phyloP scores from a whole-genome alignment of 1,140 invertebrate genomes.

The Bombus waltoni region DNA sequence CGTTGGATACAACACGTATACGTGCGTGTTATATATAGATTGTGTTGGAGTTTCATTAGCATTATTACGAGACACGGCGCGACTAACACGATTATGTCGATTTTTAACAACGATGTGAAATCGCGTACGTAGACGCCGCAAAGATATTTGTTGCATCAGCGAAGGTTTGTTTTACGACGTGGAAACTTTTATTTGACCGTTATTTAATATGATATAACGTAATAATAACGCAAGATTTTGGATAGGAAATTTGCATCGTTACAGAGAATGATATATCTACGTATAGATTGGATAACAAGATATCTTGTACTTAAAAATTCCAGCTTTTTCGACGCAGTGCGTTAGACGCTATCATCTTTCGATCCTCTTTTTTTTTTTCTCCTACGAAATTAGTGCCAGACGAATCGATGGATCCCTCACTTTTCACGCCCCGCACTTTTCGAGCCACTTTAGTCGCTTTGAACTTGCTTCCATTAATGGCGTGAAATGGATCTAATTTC shows the following conservation, averaged over 20 bases:
- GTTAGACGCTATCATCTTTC: background rate
- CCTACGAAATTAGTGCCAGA: slow-evolving; percentile 19
- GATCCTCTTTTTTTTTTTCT: background rate
- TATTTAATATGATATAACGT: background rate
- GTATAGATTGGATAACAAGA: background rate
- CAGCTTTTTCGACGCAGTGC: background rate
- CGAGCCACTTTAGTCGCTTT: slow-evolving; percentile 37
- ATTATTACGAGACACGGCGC: too few relatives aligned
- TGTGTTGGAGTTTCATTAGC: too few relatives aligned
- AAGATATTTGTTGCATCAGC: background rate
- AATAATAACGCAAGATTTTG: background rate
- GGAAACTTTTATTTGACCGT: background rate
- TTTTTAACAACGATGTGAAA: too few relatives aligned
- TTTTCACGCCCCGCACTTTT: slow-evolving; percentile 23
- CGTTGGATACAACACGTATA: too few relatives aligned
- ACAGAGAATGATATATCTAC: background rate
- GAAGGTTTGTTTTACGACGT: background rate
- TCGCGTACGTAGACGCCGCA: too few relatives aligned
- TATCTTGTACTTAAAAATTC: background rate
- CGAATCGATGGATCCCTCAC: slow-evolving; percentile 3
- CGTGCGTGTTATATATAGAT: too few relatives aligned
- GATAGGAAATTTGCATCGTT: background rate
- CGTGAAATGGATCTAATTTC: slow-evolving; percentile 35
- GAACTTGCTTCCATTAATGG: slow-evolving; percentile 38
- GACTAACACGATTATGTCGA: too few relatives aligned